Percentiles rank a stretch among this genome's conserved stretches.
phyloP scores from a whole-genome alignment of 2,113 vertebrate genomes.

The Poeciliopsis retropinna region DNA sequence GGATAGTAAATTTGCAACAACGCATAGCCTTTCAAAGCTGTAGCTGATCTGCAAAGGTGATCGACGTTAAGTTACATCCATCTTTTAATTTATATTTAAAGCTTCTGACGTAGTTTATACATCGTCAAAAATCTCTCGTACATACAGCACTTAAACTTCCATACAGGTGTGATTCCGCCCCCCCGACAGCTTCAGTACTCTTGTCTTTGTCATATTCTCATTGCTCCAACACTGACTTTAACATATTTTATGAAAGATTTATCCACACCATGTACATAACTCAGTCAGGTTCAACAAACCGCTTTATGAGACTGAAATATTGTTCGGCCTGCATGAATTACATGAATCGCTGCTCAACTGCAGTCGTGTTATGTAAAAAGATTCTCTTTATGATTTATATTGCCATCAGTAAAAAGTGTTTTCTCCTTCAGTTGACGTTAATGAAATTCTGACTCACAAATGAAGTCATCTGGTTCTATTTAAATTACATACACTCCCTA shows the following conservation, averaged over 20 bases:
- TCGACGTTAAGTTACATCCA: background rate
- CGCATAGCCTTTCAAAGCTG: background rate
- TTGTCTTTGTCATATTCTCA: no score
- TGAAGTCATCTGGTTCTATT: slow-evolving; percentile 30
- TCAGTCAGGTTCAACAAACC: slow-evolving; percentile 18
- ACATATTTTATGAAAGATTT: background rate
- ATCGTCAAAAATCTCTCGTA: slow-evolving; percentile 13
- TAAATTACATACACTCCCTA: slow-evolving; percentile 29
- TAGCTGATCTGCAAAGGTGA: background rate
- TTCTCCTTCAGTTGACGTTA: slow-evolving; percentile 42
- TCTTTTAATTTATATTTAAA: background rate
- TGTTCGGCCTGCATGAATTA: slow-evolving; percentile 32
- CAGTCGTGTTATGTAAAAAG: slow-evolving; percentile 25
- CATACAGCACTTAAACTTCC: slow-evolving; percentile 5
- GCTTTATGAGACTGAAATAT: slow-evolving; percentile 52
- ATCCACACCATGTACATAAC: slow-evolving; percentile 17
- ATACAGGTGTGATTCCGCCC: slow-evolving; percentile 30
- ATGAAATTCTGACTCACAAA: slow-evolving; percentile 59
- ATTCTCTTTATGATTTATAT: slow-evolving; percentile 49
- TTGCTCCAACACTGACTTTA: background rate
- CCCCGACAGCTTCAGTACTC: no score
- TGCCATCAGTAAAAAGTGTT: slow-evolving; percentile 38
- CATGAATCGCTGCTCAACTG: slow-evolving; percentile 46
- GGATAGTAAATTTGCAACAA: background rate
- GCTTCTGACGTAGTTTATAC: background rate